Conservation (phyloP, 2,113 vertebrate genomes). For the Pseudopipra pipra region DNA sequence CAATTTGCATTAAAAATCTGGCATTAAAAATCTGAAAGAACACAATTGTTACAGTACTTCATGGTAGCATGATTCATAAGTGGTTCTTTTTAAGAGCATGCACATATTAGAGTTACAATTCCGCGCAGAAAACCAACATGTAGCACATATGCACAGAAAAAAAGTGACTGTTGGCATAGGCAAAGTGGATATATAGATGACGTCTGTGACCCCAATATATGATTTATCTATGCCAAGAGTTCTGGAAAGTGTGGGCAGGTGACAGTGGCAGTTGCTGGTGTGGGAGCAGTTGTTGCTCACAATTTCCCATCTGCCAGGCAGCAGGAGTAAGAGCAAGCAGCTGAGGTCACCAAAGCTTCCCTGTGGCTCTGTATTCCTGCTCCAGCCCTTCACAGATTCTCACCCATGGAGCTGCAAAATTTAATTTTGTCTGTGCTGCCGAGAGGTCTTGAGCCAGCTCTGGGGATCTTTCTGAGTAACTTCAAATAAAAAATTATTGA, state of each 20-base stretch:
- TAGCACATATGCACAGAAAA: background rate
- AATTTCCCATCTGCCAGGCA: conserved; percentile 43
- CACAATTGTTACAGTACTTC: background rate
- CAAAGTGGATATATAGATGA: background rate
- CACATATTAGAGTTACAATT: background rate
- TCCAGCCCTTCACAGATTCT: background rate
- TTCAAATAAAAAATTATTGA: background rate
- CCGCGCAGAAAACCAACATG: background rate
- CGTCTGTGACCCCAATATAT: background rate
- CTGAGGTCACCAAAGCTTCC: background rate
- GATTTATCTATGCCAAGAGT: background rate
- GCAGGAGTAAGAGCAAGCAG: background rate
- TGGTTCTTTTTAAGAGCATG: background rate
- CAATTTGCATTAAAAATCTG: background rate
- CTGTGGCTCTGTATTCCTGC: background rate
- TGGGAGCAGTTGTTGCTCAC: conserved; percentile 13
- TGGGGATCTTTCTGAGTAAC: background rate
- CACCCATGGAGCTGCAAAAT: background rate
- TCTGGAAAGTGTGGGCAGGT: background rate
- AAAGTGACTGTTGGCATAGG: background rate
- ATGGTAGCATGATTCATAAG: background rate
- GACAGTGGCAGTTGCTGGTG: background rate
- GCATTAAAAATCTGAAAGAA: background rate
- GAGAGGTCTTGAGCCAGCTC: background rate
- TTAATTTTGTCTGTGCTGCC: background rate